Percentiles rank a stretch among this genome's conserved stretches.
These are phyloP conservation scores for Limulus polyphemus DNA, from an alignment of 2,888 invertebrate genomes.

Conservation along the genomic window DNA sequence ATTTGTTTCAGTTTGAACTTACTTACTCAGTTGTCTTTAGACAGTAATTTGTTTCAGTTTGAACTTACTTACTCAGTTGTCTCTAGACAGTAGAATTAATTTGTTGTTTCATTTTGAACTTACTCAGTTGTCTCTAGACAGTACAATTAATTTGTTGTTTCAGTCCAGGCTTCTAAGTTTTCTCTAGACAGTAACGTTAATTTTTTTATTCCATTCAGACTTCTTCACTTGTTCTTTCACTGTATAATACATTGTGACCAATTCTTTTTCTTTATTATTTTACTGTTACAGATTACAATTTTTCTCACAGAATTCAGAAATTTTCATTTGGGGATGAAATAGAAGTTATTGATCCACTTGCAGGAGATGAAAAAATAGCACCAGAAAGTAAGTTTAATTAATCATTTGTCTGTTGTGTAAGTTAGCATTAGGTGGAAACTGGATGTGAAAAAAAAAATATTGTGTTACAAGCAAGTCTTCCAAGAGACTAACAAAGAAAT, in stretches of 20 bases:
- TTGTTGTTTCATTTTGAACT: too few relatives aligned
- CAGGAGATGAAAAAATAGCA: conserved; percentile 82
- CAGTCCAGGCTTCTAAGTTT: too few relatives aligned
- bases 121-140: too few relatives aligned
- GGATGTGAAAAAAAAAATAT: too few relatives aligned
- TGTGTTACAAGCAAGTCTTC: too few relatives aligned
- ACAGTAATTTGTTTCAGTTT: not conserved
- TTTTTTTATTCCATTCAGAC: too few relatives aligned
- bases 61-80: conserved; percentile 1
- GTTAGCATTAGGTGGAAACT: not conserved
- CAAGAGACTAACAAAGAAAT: too few relatives aligned
- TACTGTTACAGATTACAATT: conserved; percentile 59
- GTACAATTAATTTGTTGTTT: too few relatives aligned
- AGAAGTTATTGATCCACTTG: conserved; percentile 80
- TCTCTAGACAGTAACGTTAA: too few relatives aligned
- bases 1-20: conserved; percentile 1
- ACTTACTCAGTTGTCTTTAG: conserved; percentile 2
- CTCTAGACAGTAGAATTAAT: too few relatives aligned
- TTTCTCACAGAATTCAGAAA: conserved; percentile 86
- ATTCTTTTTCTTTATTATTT: not conserved
- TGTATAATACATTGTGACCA: conserved; percentile 3
- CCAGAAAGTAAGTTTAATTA: conserved; percentile 43
- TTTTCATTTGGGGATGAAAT: conserved; percentile 87
- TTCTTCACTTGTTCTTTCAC: conserved; percentile 1
- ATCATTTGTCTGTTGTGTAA: conserved; percentile 1